These are phyloP conservation scores for Cataglyphis cursor DNA, from an alignment of 2,888 invertebrate species.

Conservation along the genomic window DNA sequence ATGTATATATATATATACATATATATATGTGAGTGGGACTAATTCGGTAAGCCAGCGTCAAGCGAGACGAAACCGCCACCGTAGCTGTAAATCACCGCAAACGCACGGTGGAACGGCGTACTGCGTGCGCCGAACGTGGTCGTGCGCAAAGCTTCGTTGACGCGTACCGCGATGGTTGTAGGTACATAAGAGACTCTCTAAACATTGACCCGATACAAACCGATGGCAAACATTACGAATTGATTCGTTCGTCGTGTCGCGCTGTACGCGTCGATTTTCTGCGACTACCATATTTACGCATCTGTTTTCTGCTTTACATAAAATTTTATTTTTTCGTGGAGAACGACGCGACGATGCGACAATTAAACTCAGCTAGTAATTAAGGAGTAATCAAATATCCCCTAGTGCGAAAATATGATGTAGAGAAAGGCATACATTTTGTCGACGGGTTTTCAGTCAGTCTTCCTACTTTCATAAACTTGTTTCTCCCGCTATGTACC, in stretches of 20 bases:
- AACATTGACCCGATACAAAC: constrained; percentile 5
- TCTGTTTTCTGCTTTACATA: too few relatives aligned
- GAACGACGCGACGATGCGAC: neutral
- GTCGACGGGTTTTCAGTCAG: neutral
- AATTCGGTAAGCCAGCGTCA: constrained; percentile 77
- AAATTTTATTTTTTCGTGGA: neutral
- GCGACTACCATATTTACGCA: neutral
- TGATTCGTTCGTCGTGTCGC: constrained; percentile 49
- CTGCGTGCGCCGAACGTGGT: constrained; percentile 31
- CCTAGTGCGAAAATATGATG: neutral
- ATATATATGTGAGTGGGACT: constrained; percentile 71
- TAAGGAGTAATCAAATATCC: constrained; percentile 3
- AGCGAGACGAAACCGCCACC: constrained; percentile 76
- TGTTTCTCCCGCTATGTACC: constrained; percentile 14
- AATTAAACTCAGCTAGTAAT: neutral
- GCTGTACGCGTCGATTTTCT: neutral
- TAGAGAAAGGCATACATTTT: neutral
- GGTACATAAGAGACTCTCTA: neutral
- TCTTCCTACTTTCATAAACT: constrained; percentile 38
- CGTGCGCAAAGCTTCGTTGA: neutral
- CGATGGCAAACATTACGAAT: constrained; percentile 48
- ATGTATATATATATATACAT: constrained; percentile 49
- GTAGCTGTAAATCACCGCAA: constrained; percentile 75
- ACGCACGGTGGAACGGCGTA: constrained; percentile 55
- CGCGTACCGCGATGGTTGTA: neutral